phyloP scores from a whole-genome alignment of 2,113 vertebrate species.

The Thermophis baileyi region DNA sequence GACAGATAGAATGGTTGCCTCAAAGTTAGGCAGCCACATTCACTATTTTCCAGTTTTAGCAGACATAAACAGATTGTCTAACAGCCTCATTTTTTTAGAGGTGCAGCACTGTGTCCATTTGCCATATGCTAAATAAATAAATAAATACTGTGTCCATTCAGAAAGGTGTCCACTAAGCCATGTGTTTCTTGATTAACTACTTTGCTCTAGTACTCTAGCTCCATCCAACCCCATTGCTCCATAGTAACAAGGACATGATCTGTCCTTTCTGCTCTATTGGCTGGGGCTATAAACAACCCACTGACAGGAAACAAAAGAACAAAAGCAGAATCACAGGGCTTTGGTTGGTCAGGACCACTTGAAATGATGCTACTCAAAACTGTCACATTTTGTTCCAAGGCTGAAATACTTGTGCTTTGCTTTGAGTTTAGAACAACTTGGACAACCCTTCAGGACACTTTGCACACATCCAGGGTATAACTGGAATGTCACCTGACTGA shows the following conservation, averaged over 20 bases:
- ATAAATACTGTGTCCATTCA: not conserved
- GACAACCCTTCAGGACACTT: not conserved
- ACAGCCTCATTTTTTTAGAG: not conserved
- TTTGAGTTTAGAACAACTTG: not conserved
- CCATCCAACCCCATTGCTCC: not conserved
- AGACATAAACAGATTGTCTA: not conserved
- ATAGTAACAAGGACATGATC: not conserved
- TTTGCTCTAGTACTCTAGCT: not conserved
- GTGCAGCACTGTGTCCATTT: not conserved
- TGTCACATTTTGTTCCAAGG: not conserved
- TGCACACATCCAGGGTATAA: not conserved
- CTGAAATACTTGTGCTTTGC: not conserved
- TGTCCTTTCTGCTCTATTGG: not conserved
- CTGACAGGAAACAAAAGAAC: not conserved
- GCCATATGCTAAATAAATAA: not conserved
- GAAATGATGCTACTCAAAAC: not conserved
- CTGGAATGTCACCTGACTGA: not conserved
- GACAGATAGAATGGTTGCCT: not conserved
- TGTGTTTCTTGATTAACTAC: not conserved
- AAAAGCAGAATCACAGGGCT: not conserved
- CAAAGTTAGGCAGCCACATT: not conserved
- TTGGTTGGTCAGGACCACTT: not conserved
- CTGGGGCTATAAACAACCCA: not conserved
- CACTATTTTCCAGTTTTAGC: not conserved
- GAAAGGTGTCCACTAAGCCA: not conserved